Conservation (phyloP, 2,797 vertebrate species). For the Tauraco hartlaubi region DNA sequence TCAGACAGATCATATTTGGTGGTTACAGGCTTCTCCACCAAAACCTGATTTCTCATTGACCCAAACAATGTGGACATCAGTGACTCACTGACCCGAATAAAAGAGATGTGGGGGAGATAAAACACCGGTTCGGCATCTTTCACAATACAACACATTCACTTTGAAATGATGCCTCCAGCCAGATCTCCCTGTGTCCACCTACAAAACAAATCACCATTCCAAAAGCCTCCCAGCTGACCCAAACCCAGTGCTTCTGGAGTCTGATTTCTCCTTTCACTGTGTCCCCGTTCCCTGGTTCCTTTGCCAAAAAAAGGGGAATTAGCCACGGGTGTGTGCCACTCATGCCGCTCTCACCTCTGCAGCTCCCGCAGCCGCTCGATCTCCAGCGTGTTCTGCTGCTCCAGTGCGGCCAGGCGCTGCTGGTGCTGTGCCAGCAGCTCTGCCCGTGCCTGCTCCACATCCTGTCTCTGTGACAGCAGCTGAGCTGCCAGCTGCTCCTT, state of each 20-base stretch:
- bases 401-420: constrained; percentile 78
- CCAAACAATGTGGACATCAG: not conserved
- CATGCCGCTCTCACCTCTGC: constrained; percentile 80
- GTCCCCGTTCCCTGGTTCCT: not conserved
- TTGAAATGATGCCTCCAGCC: not conserved
- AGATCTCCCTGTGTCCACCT: not conserved
- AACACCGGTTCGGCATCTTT: not conserved
- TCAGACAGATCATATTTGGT: not conserved
- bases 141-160: not conserved
- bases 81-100: not conserved
- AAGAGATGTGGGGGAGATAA: not conserved
- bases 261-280: not conserved
- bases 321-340: fast-evolving
- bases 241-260: not conserved
- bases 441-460: constrained; percentile 79
- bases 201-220: not conserved
- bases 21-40: not conserved
- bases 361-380: constrained; percentile 87
- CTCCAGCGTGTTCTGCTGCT: constrained; percentile 85
- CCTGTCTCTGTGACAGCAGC: constrained; percentile 69
- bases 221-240: not conserved
- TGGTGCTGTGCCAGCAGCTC: constrained; percentile 87
- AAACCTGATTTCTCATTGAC: not conserved
- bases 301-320: no score
- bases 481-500: constrained; percentile 83